Base-by-base conservation (phyloP, 1,140 invertebrate genomes). In the Cyclargus thomasi region DNA sequence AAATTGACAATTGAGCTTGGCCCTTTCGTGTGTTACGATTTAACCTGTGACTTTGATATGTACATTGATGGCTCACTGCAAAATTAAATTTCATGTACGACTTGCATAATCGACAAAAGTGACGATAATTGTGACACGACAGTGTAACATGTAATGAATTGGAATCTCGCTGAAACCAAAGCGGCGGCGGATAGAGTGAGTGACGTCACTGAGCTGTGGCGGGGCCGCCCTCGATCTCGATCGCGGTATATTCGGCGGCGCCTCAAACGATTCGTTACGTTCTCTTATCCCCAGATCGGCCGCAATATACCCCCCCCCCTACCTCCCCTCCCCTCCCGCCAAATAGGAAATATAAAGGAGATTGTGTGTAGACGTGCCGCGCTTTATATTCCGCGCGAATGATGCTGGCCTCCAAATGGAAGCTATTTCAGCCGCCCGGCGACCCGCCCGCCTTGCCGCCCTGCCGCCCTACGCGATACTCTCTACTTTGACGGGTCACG, bases 281-380 rank as follows among this genome's bases (percentile, higher is more conserved):
- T 47, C 39, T 8, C 39, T 47, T 47, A 47, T 47, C 39, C 39
- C 29, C 29, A 4, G 29, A 29, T 29, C 29, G 8, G 8, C 29
- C 39, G 39, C 39, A 47, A 47, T 47, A 47, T 47, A 8, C 39
- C 39, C 14, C 2, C 39, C 39, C n/a, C n/a, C n/a, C n/a, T n/a
- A n/a, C n/a, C n/a, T n/a, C n/a, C n/a, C n/a, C n/a, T n/a, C n/a
- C n/a, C n/a, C n/a, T n/a, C n/a, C n/a, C n/a, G n/a, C n/a, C 29
- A 16, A 47, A 47, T 47, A 47, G 2, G 3, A 47, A 47, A 47
- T 47, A 47, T 47, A 47, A 16, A 47, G 39, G 39, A 11, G 39
- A 47, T 47, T 47, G 39, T 47, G 39, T 47, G 39, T 47, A 47
- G 39, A 47, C 39, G 39, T 47, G 39, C 39, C 39, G 39, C 39